phyloP scores from a whole-genome alignment of 2,113 vertebrate species.

The Phyllopteryx taeniolatus region DNA sequence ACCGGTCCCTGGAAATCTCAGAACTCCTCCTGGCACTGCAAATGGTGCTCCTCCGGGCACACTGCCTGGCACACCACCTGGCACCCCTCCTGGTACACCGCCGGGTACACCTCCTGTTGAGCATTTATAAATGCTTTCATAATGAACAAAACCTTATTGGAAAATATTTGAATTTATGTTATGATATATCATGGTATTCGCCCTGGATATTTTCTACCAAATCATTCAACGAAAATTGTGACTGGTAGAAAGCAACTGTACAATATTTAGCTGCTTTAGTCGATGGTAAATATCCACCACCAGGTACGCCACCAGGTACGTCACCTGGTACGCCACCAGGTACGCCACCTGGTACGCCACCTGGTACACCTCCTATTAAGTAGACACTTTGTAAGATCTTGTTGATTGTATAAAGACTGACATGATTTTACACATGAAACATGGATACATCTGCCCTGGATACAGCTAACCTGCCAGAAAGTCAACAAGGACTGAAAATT shows the following conservation, averaged over 20 bases:
- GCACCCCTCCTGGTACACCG: conserved; percentile 10
- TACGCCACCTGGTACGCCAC: neutral
- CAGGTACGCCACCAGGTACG: neutral
- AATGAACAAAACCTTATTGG: neutral
- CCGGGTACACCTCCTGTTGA: conserved; percentile 27
- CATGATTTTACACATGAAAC: neutral
- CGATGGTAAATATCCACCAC: conserved; percentile 1
- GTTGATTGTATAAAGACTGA: neutral
- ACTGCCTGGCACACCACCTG: conserved; percentile 28
- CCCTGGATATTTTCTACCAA: neutral
- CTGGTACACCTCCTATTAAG: neutral
- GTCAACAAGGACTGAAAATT: neutral
- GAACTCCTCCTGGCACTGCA: conserved; percentile 26
- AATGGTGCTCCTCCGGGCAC: conserved; percentile 9
- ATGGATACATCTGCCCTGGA: neutral
- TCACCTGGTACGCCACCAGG: neutral
- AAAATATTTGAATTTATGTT: neutral
- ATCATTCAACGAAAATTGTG: neutral
- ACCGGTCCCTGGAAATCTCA: conserved; percentile 18
- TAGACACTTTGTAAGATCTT: neutral
- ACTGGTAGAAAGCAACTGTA: neutral
- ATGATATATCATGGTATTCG: neutral
- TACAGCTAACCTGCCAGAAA: neutral
- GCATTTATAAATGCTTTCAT: neutral
- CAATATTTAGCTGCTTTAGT: conserved; percentile 10